phyloP scores from a whole-genome alignment of 1,140 invertebrate species.

The Bombyx mori region ASM3026992v2 NC_085115.1:9304001-9304500 shows the following conservation, averaged over 20 bases:
- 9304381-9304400: slow-evolving; percentile 63
- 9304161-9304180: slow-evolving; percentile 70
- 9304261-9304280: slow-evolving; percentile 49
- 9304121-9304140: slow-evolving; percentile 59
- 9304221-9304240: slow-evolving; percentile 36
- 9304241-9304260: slow-evolving; percentile 29
- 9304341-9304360: slow-evolving; percentile 70
- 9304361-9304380: slow-evolving; percentile 67
- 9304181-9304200: slow-evolving; percentile 69
- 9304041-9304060: too few species aligned
- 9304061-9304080: too few species aligned
- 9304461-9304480: slow-evolving; percentile 47
- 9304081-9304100: not conserved
- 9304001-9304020: too few species aligned
- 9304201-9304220: slow-evolving; percentile 44
- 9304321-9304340: slow-evolving; percentile 73
- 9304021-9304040: too few species aligned
- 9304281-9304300: slow-evolving; percentile 70
- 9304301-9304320: slow-evolving; percentile 72
- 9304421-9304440: slow-evolving; percentile 56
- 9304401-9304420: slow-evolving; percentile 65
- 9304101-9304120: slow-evolving; percentile 19
- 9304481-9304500: slow-evolving; percentile 33
- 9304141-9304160: slow-evolving; percentile 63
- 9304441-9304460: slow-evolving; percentile 42